phyloP scores from a whole-genome alignment of 2,113 vertebrate genomes.

The Microcebus griseorufus region DNA sequence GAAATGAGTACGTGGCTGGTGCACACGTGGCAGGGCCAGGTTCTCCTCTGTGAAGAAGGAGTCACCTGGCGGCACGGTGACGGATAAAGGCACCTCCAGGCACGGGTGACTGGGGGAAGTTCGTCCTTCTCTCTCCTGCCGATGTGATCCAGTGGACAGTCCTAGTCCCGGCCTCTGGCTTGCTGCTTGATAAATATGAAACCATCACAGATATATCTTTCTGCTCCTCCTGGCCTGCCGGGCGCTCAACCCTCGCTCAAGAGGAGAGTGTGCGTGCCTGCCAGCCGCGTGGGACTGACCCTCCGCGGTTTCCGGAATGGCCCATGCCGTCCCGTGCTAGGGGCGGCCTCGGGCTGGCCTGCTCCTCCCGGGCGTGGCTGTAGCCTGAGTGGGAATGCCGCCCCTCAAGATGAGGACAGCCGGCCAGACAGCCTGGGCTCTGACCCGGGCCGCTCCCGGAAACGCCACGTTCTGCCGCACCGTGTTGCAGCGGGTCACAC shows the following conservation, averaged over 20 bases:
- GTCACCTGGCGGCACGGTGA: background rate
- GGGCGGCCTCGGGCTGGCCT: background rate
- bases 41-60: background rate
- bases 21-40: background rate
- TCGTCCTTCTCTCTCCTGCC: background rate
- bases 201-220: background rate
- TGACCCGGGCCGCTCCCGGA: background rate
- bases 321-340: fast-evolving
- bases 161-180: background rate
- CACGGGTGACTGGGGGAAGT: background rate
- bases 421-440: background rate
- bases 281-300: fast-evolving
- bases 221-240: background rate
- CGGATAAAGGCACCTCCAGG: background rate
- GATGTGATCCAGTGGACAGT: background rate
- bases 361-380: background rate
- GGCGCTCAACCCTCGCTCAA: background rate
- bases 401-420: background rate
- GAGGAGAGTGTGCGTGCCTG: fast-evolving
- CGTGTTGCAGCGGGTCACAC: background rate
- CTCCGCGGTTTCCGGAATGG: background rate
- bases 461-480: too few relatives aligned
- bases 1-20: conserved; percentile 70
- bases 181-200: background rate
- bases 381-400: too few relatives aligned